These are phyloP conservation scores for Cheiracanthium punctorium DNA, from an alignment of 2,888 invertebrate genomes.

Conservation along the genomic window DNA sequence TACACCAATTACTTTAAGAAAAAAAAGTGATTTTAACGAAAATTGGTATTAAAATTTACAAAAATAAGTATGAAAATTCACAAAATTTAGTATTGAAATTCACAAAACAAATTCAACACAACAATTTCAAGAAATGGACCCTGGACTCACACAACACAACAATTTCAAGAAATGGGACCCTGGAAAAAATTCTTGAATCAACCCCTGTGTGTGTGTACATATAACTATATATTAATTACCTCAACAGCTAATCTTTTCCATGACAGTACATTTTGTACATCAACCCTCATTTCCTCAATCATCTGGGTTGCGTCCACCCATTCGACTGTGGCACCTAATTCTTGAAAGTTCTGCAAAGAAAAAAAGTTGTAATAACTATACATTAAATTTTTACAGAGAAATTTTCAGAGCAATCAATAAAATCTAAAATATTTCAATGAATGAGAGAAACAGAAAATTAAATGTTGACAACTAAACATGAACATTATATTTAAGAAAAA, in stretches of 20 bases:
- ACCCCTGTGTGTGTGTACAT: neutral
- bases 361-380: neutral
- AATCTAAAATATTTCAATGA: too few relatives aligned
- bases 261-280: slow-evolving; percentile 89
- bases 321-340: slow-evolving; percentile 82
- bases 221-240: slow-evolving; percentile 81
- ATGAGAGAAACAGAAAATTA: too few relatives aligned
- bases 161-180: neutral
- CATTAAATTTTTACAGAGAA: too few relatives aligned
- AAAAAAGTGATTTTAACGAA: too few relatives aligned
- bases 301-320: slow-evolving; percentile 87
- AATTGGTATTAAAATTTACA: too few relatives aligned
- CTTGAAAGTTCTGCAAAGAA: slow-evolving; percentile 68
- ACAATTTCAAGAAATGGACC: neutral
- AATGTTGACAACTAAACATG: too few relatives aligned
- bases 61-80: too few relatives aligned
- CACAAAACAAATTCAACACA: neutral
- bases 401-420: too few relatives aligned
- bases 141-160: neutral
- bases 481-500: neutral
- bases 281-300: slow-evolving; percentile 86
- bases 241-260: slow-evolving; percentile 92
- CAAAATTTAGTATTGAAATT: too few relatives aligned
- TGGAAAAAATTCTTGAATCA: too few relatives aligned
- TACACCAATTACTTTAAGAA: too few relatives aligned